Evolutionary conservation across 2,113 vertebrate species (phyloP), one percentile per base, ranked within the genome.

Genomic region (Erythrocercus mccallii): DNA sequence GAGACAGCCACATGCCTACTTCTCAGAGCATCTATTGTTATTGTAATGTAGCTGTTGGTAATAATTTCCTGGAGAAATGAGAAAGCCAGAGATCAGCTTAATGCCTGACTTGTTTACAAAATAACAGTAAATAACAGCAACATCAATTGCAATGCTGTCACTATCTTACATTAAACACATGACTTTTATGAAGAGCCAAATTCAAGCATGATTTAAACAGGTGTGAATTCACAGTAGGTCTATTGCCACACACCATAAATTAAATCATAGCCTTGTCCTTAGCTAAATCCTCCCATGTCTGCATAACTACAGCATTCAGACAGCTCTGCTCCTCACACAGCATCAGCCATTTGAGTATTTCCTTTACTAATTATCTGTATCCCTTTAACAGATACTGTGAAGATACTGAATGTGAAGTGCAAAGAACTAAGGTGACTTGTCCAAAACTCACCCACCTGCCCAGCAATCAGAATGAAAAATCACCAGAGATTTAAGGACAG

Each of bases 161-260:
- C 64, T 73, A 80, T 72, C 68, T 73, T 81, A 51, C 81, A 92
- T 90, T 95, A 90, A 88, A 77, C 31, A 73, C 60, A 78, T 33
- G 79, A 48, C 19, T 71, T 91, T 18, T 64, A 90, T 25, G 54
- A 80, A 83, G 68, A 88, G 51, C 12, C 45, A 83, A 48, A 96
- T 78, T 71, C 71, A 45, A 73, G 56, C 27, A 51, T 92, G 58
- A 95, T 74, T 94, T 91, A 86, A 93, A 88, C 80, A 96, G 72
- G 95, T 95, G 91, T 92, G 80, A 94, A 95, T 86, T 88, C 88
- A 90, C 81, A 93, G 84, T 47, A 70, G 68, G 64, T 91, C 62
- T 80, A 37, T 2, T 88, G 93, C 90, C 74, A 95, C 33, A 65
- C 33, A 66, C 30, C 57, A 77, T 54, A 82, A 88, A 94, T 92